phyloP scores from a whole-genome alignment of 1,140 invertebrate genomes.

The Drosophila varians region DNA sequence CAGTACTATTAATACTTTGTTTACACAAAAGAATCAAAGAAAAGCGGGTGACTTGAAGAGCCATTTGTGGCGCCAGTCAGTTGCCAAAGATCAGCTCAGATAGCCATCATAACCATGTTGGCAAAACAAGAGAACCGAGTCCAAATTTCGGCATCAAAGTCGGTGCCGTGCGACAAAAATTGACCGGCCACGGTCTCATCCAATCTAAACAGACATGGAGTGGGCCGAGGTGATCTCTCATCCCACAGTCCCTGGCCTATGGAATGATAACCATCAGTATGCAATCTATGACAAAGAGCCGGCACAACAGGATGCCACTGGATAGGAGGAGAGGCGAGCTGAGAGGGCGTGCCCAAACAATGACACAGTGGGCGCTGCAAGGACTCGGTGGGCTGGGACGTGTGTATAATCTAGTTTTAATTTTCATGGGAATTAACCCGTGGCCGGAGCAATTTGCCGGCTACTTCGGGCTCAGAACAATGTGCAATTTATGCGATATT shows the following conservation, averaged over 20 bases:
- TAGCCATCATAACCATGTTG: constrained; percentile 57
- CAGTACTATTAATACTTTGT: constrained; percentile 3
- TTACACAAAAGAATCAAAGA: constrained; percentile 7
- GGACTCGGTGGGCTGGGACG: constrained; percentile 45
- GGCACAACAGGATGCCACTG: constrained; percentile 35
- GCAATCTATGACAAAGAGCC: constrained; percentile 65
- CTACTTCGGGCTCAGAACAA: constrained; percentile 32
- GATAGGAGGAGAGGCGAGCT: not conserved
- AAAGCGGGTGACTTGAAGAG: not conserved
- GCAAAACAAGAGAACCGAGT: constrained; percentile 62
- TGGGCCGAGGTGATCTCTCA: constrained; percentile 14
- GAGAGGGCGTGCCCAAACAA: constrained; percentile 73
- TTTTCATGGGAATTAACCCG: constrained; percentile 78
- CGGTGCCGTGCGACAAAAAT: constrained; percentile 66
- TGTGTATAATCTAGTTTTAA: constrained; percentile 80
- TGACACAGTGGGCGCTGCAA: constrained; percentile 78
- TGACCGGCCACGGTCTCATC: constrained; percentile 43
- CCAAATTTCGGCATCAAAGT: constrained; percentile 54
- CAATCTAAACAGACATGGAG: constrained; percentile 33
- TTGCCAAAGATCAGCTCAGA: constrained; percentile 62
- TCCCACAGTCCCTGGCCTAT: not conserved
- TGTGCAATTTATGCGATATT: constrained; percentile 67
- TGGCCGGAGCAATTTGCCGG: constrained; percentile 37
- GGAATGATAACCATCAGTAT: constrained; percentile 64
- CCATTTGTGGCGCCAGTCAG: constrained; percentile 49